These are phyloP conservation scores for Otolemur crassicaudatus DNA, from an alignment of 2,797 vertebrate species.

Conservation along the genomic window DNA sequence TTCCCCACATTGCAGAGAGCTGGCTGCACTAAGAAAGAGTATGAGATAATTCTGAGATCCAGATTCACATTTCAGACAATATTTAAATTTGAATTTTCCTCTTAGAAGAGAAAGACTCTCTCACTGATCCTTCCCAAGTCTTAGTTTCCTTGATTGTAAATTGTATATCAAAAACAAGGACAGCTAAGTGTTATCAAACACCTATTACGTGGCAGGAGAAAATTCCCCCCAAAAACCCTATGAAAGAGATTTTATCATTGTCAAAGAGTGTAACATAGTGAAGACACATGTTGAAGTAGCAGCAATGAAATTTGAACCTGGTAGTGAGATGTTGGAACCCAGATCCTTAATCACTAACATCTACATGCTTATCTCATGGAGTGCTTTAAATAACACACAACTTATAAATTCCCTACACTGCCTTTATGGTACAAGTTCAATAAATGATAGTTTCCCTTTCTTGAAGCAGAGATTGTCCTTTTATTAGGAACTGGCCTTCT, in stretches of 20 bases:
- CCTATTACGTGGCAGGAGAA: neutral
- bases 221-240: neutral
- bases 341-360: neutral
- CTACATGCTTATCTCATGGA: neutral
- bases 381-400: neutral
- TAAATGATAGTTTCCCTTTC: neutral
- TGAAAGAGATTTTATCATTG: neutral
- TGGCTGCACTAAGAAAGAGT: neutral
- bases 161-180: neutral
- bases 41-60: neutral
- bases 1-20: neutral
- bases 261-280: neutral
- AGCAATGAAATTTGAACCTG: neutral
- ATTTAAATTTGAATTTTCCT: neutral
- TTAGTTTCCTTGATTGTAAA: neutral
- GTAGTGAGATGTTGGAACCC: neutral
- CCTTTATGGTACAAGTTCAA: neutral
- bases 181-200: neutral
- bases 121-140: neutral
- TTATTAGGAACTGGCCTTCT: neutral
- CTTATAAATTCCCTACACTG: neutral
- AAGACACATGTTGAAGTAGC: neutral
- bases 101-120: neutral
- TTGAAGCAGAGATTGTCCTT: neutral
- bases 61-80: neutral